These are phyloP conservation scores for Uria lomvia DNA, from an alignment of 2,113 vertebrate species.

Conservation along the genomic window DNA sequence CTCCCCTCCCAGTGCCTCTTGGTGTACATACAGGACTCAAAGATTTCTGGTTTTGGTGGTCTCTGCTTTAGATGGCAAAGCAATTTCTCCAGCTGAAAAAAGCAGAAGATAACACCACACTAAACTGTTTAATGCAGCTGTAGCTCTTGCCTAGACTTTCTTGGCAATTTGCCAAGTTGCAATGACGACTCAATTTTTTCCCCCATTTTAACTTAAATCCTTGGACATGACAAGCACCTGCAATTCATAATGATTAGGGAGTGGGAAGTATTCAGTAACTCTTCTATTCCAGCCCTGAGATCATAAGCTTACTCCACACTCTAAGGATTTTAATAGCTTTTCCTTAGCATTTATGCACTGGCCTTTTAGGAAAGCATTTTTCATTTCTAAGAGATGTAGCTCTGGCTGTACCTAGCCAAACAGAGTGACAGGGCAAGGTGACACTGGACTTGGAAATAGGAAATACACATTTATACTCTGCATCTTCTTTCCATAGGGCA, in stretches of 20 bases:
- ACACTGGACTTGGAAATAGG: not conserved
- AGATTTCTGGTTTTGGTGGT: not conserved
- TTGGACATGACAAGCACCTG: not conserved
- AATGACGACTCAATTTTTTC: not conserved
- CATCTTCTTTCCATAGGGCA: not conserved
- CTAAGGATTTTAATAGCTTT: not conserved
- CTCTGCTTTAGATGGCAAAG: conserved; percentile 1
- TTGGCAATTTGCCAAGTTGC: not conserved
- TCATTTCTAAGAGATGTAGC: not conserved
- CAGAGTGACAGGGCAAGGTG: not conserved
- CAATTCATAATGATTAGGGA: not conserved
- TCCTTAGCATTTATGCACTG: not conserved
- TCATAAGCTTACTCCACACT: not conserved
- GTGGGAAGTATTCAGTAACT: not conserved
- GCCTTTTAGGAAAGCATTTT: not conserved
- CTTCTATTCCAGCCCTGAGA: not conserved
- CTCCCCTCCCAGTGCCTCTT: not conserved
- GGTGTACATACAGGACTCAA: accelerated
- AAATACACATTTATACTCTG: not conserved
- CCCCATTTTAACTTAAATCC: not conserved
- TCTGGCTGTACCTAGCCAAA: not conserved
- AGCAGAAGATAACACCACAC: not conserved
- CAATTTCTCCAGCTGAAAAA: not conserved
- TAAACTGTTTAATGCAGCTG: not conserved
- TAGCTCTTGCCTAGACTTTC: not conserved